Evolutionary conservation across 2,113 vertebrate species (phyloP).

Genomic region (Bubo bubo): DNA sequence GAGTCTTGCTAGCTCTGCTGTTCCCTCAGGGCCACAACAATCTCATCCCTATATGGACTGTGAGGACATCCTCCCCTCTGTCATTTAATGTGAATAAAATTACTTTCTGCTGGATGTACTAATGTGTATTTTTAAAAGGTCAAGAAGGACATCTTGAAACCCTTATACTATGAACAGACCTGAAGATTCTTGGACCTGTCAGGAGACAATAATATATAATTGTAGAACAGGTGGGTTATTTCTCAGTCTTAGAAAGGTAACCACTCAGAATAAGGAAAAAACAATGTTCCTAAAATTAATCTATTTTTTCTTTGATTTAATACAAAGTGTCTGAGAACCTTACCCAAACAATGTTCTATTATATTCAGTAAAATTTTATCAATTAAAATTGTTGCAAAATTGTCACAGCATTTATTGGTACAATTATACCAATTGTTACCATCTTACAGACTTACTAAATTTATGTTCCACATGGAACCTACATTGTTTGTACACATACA

Average conservation of each 20-base stretch:
- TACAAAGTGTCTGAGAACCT: background rate
- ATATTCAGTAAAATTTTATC: background rate
- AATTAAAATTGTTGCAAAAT: background rate
- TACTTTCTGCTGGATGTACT: background rate
- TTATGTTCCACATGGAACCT: accelerated
- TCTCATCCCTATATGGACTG: background rate
- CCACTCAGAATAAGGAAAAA: background rate
- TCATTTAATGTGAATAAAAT: background rate
- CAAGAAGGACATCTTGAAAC: background rate
- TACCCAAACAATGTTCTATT: background rate
- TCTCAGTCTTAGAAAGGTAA: background rate
- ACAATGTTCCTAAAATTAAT: background rate
- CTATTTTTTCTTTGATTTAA: background rate
- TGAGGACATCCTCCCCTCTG: background rate
- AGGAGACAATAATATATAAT: background rate
- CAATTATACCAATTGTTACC: background rate
- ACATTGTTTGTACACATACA: background rate
- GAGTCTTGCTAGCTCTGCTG: background rate
- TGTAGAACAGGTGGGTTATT: background rate
- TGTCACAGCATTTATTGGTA: background rate
- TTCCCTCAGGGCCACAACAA: background rate
- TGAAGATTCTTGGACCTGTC: background rate
- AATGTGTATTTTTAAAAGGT: background rate
- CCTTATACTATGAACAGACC: background rate
- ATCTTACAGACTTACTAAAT: background rate